Conservation (phyloP, 2,797 vertebrate species). For the Danio jaintianensis region DNA sequence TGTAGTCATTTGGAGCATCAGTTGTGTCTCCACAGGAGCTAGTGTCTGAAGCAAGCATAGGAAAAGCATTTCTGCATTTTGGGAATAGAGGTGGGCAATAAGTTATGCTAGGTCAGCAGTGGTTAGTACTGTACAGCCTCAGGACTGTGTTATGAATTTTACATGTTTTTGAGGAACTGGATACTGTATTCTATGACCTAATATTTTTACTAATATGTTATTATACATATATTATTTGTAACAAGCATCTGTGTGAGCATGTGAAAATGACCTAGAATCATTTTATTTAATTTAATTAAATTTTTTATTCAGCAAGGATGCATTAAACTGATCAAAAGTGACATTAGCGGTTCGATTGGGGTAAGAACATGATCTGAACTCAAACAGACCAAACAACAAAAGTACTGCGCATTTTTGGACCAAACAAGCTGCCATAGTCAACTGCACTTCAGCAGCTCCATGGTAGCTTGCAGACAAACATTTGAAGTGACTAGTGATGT, state of each 20-base stretch:
- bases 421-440: too few species aligned
- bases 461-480: too few species aligned
- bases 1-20: constrained; percentile 1
- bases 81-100: background rate
- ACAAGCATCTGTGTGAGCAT: background rate
- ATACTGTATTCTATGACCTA: background rate
- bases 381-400: too few species aligned
- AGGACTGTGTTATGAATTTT: background rate
- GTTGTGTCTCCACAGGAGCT: background rate
- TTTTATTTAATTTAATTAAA: too few species aligned
- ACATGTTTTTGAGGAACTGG: background rate
- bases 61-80: background rate
- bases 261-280: too few species aligned
- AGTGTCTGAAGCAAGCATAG: background rate
- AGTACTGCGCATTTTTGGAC: too few species aligned
- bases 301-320: too few species aligned
- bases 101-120: constrained; percentile 29
- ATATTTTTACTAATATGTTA: background rate
- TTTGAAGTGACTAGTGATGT: too few species aligned
- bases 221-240: background rate
- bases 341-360: too few species aligned
- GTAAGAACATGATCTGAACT: too few species aligned
- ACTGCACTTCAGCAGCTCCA: too few species aligned
- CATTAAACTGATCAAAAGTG: too few species aligned
- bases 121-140: background rate